Base-by-base conservation (phyloP, 2,888 invertebrate species). In the Acleris emargana region DNA sequence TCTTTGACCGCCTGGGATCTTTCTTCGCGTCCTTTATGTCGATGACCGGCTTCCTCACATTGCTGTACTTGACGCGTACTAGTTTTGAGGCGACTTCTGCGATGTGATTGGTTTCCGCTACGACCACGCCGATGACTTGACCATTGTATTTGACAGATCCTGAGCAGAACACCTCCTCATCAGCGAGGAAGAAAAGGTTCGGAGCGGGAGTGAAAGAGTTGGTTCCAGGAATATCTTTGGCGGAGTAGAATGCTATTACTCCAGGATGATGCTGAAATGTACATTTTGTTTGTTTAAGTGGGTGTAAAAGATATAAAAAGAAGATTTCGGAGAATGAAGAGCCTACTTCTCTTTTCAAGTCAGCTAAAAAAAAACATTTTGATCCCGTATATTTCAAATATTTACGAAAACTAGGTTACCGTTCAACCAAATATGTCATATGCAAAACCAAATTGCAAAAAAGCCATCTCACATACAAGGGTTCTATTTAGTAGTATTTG, bases 211-310 rank as follows among this genome's bases (percentile, higher is more conserved):
- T 89, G 69, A 93, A 94, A 16, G 87, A 82, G 79, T 96, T 96
- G 55, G 82, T 75, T 5, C 96, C 96, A 0, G 95, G 95, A 66
- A 96, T 93, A 72, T 96, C 95, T 72, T 93, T 90, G 16, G 94
- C 94, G 9, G 91, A 85, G 67, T 93, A 93, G 72, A 94, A 95
- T 9, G 93, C 93, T 47, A 95, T 81, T 0, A 96, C 95, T 0
- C 95, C 96, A 32, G 93, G 88, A 47, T 93, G 77, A 69, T 85
- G 87, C 96, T 96, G 78, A 62, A 84, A 87, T 51, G 5, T 38
- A 13, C 2, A 32, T 32, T 32, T 32, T 32, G 32, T 32, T 32
- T 9, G 32, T 32, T 7, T 9, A 32, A 7, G 6, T 28, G 4
- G 1, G 22, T 16, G 38, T 25, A 7, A 6, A 25, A 25, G 7